A percentile compares a stretch with the other conserved stretches of the same genome.
Conservation (phyloP, 1,140 invertebrate genomes). For the Calycopis cecrops region DNA sequence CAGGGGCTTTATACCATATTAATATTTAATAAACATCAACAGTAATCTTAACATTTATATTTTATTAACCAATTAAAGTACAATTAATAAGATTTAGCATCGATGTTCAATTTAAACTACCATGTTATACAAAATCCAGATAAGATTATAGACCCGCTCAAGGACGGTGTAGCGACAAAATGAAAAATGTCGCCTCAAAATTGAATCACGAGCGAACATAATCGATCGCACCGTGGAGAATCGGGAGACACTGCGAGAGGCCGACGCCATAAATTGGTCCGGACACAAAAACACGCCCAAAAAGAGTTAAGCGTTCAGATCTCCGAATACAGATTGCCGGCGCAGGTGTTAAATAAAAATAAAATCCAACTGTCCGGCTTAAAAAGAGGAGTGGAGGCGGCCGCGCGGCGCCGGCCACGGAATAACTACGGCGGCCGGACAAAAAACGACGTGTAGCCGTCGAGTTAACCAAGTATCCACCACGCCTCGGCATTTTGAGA, state of each 20-base stretch:
- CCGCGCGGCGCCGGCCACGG: constrained; percentile 62
- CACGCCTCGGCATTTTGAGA: constrained; percentile 35
- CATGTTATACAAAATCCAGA: too few species aligned
- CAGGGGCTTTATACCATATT: too few species aligned
- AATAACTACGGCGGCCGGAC: constrained; percentile 54
- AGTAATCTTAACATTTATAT: too few species aligned
- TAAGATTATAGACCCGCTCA: not conserved
- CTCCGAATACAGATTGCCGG: constrained; percentile 69
- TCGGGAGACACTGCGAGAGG: constrained; percentile 66
- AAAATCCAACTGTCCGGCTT: constrained; percentile 57
- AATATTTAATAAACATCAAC: too few species aligned
- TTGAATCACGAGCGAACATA: constrained; percentile 58
- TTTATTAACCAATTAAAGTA: too few species aligned
- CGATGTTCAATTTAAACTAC: too few species aligned
- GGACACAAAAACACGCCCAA: constrained; percentile 54
- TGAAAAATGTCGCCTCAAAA: constrained; percentile 26
- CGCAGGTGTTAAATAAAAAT: constrained; percentile 74
- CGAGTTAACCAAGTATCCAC: constrained; percentile 45
- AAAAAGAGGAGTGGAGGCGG: constrained; percentile 64
- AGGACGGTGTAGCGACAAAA: constrained; percentile 9
- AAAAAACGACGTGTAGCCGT: constrained; percentile 58
- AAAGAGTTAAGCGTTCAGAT: constrained; percentile 74
- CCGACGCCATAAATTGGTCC: constrained; percentile 56
- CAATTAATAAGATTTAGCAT: too few species aligned
- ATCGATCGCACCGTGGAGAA: constrained; percentile 65